A percentile compares a stretch with the other conserved stretches of the same genome.
phyloP scores from a whole-genome alignment of 2,797 vertebrate species.

The Cygnus olor region DNA sequence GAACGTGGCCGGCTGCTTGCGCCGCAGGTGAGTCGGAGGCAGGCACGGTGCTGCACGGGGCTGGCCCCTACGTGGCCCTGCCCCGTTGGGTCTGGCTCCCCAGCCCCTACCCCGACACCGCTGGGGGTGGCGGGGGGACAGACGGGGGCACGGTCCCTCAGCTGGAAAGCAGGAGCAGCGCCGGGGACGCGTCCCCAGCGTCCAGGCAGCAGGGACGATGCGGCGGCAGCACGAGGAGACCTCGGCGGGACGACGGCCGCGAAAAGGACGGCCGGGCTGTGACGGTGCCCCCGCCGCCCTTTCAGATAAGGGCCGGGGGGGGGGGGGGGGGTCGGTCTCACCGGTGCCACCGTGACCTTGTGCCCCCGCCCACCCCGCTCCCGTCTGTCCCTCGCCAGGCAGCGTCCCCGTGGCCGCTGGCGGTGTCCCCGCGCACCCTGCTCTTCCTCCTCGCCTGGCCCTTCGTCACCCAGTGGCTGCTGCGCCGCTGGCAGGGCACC shows the following conservation, averaged over 20 bases:
- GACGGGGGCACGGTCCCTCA: not conserved
- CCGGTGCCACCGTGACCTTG: fast-evolving
- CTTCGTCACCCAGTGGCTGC: constrained; percentile 87
- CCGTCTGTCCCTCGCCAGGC: constrained; percentile 61
- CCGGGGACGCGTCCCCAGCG: not conserved
- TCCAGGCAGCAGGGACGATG: no score
- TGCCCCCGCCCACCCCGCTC: fast-evolving
- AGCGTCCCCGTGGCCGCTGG: constrained; percentile 77
- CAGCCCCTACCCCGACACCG: not conserved
- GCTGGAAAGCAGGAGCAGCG: not conserved
- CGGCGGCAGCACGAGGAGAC: not conserved
- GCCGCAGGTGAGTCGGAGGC: not conserved
- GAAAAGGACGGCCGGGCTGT: not conserved
- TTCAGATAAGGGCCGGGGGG: not conserved
- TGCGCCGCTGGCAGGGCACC: constrained; percentile 76
- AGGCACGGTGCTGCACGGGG: fast-evolving
- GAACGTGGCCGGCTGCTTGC: fast-evolving
- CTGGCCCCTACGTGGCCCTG: fast-evolving
- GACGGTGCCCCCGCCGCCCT: not conserved
- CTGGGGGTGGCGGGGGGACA: not conserved
- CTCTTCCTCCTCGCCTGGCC: constrained; percentile 92
- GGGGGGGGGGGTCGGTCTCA: not conserved
- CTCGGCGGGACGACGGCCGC: not conserved
- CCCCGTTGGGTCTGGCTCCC: not conserved
- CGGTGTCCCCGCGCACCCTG: constrained; percentile 79